These are phyloP conservation scores for Steinernema hermaphroditum DNA, from an alignment of 2,888 invertebrate genomes.

Conservation along the genomic window DNA sequence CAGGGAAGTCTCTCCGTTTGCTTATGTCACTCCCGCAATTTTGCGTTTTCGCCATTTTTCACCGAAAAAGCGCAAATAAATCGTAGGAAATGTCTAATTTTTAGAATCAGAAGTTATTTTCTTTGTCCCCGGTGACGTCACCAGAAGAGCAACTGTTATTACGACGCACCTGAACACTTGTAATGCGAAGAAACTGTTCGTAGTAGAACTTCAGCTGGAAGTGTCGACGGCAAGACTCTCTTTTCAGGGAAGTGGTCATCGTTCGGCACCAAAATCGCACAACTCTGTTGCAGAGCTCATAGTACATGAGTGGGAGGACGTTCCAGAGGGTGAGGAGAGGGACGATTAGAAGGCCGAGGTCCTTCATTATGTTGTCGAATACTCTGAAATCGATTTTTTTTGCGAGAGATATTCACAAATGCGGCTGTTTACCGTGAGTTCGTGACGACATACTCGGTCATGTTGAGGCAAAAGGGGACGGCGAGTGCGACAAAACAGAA, in stretches of 20 bases:
- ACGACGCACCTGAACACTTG: conserved; percentile 50
- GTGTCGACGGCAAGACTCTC: conserved; percentile 54
- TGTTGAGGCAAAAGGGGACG: conserved; percentile 47
- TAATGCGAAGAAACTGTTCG: conserved; percentile 62
- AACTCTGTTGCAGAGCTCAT: conserved; percentile 54
- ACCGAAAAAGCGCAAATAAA: too few species aligned
- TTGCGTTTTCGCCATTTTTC: neutral
- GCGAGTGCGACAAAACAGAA: conserved; percentile 42
- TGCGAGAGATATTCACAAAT: conserved; percentile 34
- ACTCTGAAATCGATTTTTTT: neutral
- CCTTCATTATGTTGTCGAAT: conserved; percentile 32
- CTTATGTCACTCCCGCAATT: too few species aligned
- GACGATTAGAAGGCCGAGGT: conserved; percentile 50
- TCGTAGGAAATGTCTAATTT: too few species aligned
- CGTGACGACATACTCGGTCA: conserved; percentile 48
- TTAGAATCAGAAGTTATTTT: too few species aligned
- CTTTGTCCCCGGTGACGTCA: too few species aligned
- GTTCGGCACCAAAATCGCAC: conserved; percentile 50
- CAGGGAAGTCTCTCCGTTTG: too few species aligned
- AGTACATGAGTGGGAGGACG: conserved; percentile 59
- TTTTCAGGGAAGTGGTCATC: conserved; percentile 56
- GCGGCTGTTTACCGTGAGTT: conserved; percentile 31
- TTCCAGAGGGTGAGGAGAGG: conserved; percentile 61
- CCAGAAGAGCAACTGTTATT: too few species aligned
- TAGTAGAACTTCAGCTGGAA: conserved; percentile 62